Base-by-base conservation (phyloP, 2,888 invertebrate species). In the Pseudococcus viburni region DNA sequence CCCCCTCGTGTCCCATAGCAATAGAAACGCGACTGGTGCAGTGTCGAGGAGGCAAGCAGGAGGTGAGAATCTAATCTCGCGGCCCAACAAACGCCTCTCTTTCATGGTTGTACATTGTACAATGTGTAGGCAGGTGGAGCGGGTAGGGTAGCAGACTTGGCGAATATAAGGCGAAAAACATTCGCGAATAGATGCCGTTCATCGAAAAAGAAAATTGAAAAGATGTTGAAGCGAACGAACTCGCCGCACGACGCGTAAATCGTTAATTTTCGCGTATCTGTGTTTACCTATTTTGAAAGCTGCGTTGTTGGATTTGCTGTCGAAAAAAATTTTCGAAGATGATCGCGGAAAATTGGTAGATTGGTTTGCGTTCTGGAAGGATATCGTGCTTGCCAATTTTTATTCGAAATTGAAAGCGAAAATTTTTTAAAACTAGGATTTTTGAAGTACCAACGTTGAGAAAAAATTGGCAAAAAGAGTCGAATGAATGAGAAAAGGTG, bases 141-240 rank as follows among this genome's bases (percentile, higher is more conserved):
- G n/a, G 59, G 17, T n/a, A 12, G 6, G 17, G 7, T 59, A 55
- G 5, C 7, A 17, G 59, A n/a, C n/a, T 11, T 1, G 22, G 3
- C 64, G 64, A 64, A 64, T 19, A 22, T 19, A 64, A 64, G 64
- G 64, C 9, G 64, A 64, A 15, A 64, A 64, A 64, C 22, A 64
- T 11, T 15, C 39, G 15, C 17, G 12, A 77, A 77, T 39, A 77
- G 39, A 3, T 77, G 77, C 77, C 33, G 17, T 9, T 77, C 39
- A 77, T 77, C 33, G 77, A 39, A 77, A 77, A 77, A 11, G 12
- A 77, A 77, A 77, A 33, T 77, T 33, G 17, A 77, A 73, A 73
- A 42, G n/a, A 77, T 77, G 77, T 77, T 77, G 17, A 15, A 77
- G 77, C 17, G 39, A 39, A 42, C 77, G 22, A 64, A 15, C 22